Base-by-base conservation (phyloP, 2,113 vertebrate species). In the Labeo catla region DNA sequence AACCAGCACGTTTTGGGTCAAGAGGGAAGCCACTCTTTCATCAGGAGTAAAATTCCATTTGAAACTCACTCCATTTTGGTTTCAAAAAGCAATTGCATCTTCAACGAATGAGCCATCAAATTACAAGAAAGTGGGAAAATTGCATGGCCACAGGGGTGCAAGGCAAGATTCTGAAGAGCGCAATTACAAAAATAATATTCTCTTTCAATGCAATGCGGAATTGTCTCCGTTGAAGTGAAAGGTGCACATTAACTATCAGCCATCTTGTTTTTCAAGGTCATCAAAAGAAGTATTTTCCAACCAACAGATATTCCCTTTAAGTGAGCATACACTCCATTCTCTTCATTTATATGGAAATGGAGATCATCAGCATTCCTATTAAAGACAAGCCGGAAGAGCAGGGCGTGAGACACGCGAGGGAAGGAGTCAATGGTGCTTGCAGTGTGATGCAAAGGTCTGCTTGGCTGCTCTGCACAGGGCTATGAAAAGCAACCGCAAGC, bases 341-440 rank as follows among this genome's bases (percentile, higher is more conserved):
- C 77, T 84, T 86, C 82, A 83, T 91, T 87, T 89, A 91, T 88
- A 89, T 91, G 82, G 87, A 86, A 92, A 92, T 91, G 92, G 89
- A 90, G 84, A 90, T 87, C 81, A 88, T 88, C 79, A 89, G 87
- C 73, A 65, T 79, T 87, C 85, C 65, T 57, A 83, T 89, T 91
- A 77, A 89, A 83, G 52, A 72, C 61, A 76, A 84, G 63, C 47
- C 49, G 16, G 36, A 88, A 89, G 89, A 88, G 72, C 85, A 82
- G 4, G 28, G 9, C 16, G 66, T 86, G 85, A 88, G 87, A 89
- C 77, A 85, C 87, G 82, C 84, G 85, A 81, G 87, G 87, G 86
- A 90, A 87, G 87, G 89, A 90, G 88, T 93, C 94, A 94, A 94
- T 94, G 94, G 90, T 76, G 89, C 93, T 91, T 91, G 88, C 80